A percentile compares a stretch with the other conserved stretches of the same genome.
Evolutionary conservation across 2,888 invertebrate genomes (phyloP).

Genomic region (Acleris cristana): DNA sequence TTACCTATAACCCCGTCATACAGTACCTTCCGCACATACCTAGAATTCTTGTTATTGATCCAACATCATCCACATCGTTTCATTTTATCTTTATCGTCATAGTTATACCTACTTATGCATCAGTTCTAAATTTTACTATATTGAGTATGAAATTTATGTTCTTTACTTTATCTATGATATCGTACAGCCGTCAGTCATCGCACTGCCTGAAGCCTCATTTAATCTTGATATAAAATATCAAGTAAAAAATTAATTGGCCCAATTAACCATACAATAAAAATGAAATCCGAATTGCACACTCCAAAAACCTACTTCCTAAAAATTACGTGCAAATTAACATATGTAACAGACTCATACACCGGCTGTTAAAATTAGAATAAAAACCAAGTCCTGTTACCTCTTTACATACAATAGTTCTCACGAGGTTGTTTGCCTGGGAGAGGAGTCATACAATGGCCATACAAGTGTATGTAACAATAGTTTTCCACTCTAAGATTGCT

Average conservation of each 20-base stretch:
- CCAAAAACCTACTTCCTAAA: constrained; percentile 34
- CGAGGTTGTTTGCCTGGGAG: constrained; percentile 37
- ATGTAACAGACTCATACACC: constrained; percentile 18
- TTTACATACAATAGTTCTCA: constrained; percentile 36
- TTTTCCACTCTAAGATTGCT: constrained; percentile 30
- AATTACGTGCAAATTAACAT: constrained; percentile 28
- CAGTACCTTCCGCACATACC: no score
- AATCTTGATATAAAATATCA: background rate
- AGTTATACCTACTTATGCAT: no score
- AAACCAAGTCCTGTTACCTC: constrained; percentile 35
- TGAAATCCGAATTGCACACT: constrained; percentile 24
- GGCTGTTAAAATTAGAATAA: constrained; percentile 24
- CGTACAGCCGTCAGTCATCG: no score
- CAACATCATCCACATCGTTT: no score
- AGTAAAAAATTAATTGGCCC: constrained; percentile 15
- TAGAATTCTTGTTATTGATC: no score
- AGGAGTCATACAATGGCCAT: constrained; percentile 32
- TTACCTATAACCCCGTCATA: no score
- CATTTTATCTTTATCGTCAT: no score
- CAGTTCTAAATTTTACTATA: no score
- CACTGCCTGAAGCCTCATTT: no score
- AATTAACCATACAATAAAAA: constrained; percentile 18
- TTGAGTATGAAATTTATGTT: no score
- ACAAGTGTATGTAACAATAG: constrained; percentile 35
- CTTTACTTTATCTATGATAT: no score